Base-by-base conservation (phyloP, 2,797 vertebrate genomes). In the Peromyscus melanophrys region DNA sequence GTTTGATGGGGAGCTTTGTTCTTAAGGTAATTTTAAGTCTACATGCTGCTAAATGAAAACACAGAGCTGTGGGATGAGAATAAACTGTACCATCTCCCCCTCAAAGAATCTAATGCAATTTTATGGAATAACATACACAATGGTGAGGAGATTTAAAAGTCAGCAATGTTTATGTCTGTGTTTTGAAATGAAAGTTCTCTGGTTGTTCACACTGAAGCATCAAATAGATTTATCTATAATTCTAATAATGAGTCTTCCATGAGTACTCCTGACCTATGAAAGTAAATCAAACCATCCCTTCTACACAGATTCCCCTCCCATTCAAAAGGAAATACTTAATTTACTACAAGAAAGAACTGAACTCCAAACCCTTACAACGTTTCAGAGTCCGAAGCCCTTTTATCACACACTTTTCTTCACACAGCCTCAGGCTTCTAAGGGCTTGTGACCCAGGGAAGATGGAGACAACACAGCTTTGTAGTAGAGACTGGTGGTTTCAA, bases 21-120 rank as follows among this genome's bases (percentile, higher is more conserved):
- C 88, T 89, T 78, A 40, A 94, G 94, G 43, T 82, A 96, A 90
- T 94, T 96, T 93, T 93, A 89, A 89, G 25, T 93, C 25, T 86
- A 76, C 14, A 67, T 7, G 71, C 77, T 92, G 86, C 43, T 96
- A 95, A 78, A 94, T 82, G 59, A 95, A 97, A 96, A 92, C 46
- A 85, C 85, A 31, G 31, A 85, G 78, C 16, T 86, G 73, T 95
- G 40, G 31, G 69, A 96, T 82, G 12, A 93, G 63, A 96, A 91
- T 86, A 95, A 97, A 84, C 31, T 29, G 23, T 77, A 63, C 7
- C 6, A 55, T 84, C 95, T 49, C 90, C 76, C 87, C 27, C 92
- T 46, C 85, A 76, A 86, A 82, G 49, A 93, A 90, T 90, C 94
- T 57, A 94, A 85, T 88, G 21, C 69, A 93, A 80, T 95, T 97